These are phyloP conservation scores for Entelurus aequoreus DNA, from an alignment of 2,113 vertebrate species.

Conservation along the genomic window DNA sequence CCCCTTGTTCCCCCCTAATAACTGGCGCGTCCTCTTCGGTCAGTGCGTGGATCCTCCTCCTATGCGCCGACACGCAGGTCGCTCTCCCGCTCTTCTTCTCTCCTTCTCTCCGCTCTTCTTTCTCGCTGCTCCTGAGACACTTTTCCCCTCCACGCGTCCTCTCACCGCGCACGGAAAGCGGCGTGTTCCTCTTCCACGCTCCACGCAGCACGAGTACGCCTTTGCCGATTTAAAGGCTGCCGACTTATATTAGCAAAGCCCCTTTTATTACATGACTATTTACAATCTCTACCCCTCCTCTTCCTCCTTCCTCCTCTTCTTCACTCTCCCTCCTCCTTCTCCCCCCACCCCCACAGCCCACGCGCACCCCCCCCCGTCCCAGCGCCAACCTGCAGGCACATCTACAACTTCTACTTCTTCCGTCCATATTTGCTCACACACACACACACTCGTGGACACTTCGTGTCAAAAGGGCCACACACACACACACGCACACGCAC, in stretches of 20 bases:
- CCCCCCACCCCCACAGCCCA: conserved; percentile 19
- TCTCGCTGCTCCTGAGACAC: too few species aligned
- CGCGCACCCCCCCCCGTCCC: conserved; percentile 41
- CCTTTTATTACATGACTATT: conserved; percentile 66
- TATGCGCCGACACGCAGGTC: conserved; percentile 9
- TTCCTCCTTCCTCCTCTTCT: conserved; percentile 38
- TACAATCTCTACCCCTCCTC: conserved; percentile 56
- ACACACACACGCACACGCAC: too few species aligned
- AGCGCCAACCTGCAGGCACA: conserved; percentile 70
- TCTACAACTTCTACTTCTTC: conserved; percentile 72
- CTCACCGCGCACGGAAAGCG: background rate
- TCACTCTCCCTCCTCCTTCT: conserved; percentile 41
- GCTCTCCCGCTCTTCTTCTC: conserved; percentile 1
- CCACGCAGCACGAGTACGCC: conserved; percentile 26
- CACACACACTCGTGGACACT: background rate
- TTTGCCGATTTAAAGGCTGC: conserved; percentile 56
- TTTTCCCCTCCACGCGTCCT: conserved; percentile 1
- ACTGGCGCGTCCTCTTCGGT: conserved; percentile 59
- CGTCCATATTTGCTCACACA: too few species aligned
- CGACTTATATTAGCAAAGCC: conserved; percentile 72
- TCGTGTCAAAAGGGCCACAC: too few species aligned
- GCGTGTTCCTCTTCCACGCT: conserved; percentile 10
- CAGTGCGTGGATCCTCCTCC: conserved; percentile 49
- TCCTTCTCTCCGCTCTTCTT: background rate
- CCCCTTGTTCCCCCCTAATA: conserved; percentile 42